These are phyloP conservation scores for Chirona hameri DNA, from an alignment of 2,888 invertebrate species.

Conservation along the genomic window DNA sequence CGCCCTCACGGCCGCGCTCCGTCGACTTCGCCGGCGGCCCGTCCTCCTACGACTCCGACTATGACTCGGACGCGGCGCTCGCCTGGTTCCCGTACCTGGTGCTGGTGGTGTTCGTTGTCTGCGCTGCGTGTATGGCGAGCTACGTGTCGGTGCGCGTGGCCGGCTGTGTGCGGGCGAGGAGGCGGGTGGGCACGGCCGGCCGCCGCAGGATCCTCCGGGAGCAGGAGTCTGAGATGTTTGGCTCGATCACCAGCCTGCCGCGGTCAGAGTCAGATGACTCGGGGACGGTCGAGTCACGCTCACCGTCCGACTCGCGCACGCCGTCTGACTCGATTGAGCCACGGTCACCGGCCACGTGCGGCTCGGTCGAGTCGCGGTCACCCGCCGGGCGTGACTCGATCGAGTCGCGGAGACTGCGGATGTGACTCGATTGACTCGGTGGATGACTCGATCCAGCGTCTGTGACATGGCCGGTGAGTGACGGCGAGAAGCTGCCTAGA, in stretches of 20 bases:
- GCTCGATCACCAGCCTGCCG: constrained; percentile 5
- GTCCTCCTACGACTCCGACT: background rate
- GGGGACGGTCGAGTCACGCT: background rate
- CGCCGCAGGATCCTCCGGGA: constrained; percentile 60
- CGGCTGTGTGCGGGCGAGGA: constrained; percentile 77
- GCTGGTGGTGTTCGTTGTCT: constrained; percentile 74
- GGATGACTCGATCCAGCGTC: too few relatives aligned
- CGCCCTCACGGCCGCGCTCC: constrained; percentile 50
- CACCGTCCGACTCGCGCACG: background rate
- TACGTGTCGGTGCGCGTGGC: constrained; percentile 60
- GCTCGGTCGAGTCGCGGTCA: background rate
- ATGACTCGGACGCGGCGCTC: constrained; percentile 26
- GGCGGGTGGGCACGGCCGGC: constrained; percentile 65
- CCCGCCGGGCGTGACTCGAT: constrained; percentile 9
- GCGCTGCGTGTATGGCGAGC: constrained; percentile 75
- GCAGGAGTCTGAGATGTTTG: constrained; percentile 48
- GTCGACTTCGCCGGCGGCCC: constrained; percentile 34
- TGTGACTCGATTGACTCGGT: too few relatives aligned
- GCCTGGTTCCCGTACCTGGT: constrained; percentile 67
- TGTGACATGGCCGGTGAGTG: too few relatives aligned
- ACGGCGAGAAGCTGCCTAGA: too few relatives aligned
- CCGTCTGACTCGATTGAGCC: constrained; percentile 23
- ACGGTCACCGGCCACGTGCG: background rate
- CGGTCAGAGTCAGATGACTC: background rate
- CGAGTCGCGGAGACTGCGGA: too few relatives aligned